Conservation (phyloP, 2,797 vertebrate genomes). For the Myotis pilosus region DNA sequence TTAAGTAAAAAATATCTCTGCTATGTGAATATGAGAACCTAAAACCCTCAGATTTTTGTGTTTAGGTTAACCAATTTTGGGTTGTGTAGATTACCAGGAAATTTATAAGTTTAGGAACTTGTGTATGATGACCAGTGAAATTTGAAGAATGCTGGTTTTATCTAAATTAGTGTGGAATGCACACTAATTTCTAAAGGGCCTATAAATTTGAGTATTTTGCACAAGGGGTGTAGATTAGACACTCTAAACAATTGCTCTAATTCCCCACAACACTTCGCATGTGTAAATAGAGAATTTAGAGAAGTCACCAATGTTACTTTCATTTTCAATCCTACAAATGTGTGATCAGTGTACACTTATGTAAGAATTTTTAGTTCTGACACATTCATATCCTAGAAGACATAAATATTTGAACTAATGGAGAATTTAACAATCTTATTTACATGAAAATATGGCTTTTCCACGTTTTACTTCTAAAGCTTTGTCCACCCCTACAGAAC, state of each 20-base stretch:
- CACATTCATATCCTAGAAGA: slow-evolving; percentile 45
- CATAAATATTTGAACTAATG: slow-evolving; percentile 46
- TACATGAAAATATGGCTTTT: slow-evolving; percentile 55
- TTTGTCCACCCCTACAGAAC: slow-evolving; percentile 25
- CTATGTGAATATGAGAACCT: background rate
- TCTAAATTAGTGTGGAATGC: background rate
- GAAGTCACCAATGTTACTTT: slow-evolving; percentile 71
- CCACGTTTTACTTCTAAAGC: slow-evolving; percentile 10
- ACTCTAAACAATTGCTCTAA: background rate
- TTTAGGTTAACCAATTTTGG: background rate
- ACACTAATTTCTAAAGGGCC: background rate
- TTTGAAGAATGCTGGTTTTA: background rate
- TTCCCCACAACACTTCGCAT: slow-evolving; percentile 19
- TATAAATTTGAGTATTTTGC: background rate
- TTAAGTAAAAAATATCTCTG: slow-evolving; percentile 18
- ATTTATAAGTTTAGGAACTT: background rate
- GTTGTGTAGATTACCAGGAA: background rate
- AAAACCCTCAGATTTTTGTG: background rate
- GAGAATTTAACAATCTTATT: background rate
- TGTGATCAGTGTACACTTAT: slow-evolving; percentile 61
- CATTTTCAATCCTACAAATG: slow-evolving; percentile 73
- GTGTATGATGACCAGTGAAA: background rate
- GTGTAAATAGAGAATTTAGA: slow-evolving; percentile 68
- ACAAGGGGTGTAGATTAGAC: background rate
- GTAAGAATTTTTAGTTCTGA: slow-evolving; percentile 56